Percentiles rank a stretch among this genome's conserved stretches.
Conservation (phyloP, 2,888 invertebrate species). For the Rhagium mordax region DNA sequence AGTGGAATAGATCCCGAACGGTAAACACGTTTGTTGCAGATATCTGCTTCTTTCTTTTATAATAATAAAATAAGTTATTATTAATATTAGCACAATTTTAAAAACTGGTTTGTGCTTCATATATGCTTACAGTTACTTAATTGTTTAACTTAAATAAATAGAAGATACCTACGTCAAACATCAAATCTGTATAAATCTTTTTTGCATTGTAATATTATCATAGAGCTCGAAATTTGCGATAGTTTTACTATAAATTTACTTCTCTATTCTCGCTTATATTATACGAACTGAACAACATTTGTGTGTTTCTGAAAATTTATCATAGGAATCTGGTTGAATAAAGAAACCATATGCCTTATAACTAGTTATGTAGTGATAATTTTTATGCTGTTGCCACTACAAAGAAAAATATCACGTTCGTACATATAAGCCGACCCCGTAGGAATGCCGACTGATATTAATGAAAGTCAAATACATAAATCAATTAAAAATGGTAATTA, state of each 20-base stretch:
- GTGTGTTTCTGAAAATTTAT: background rate
- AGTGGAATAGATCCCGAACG: too few relatives aligned
- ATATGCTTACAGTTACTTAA: background rate
- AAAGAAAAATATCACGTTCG: conserved; percentile 17
- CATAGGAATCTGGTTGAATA: background rate
- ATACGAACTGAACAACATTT: background rate
- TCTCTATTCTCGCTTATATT: background rate
- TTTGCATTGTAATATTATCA: background rate
- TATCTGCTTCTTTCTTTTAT: too few relatives aligned
- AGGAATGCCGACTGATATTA: conserved; percentile 39
- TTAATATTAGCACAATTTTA: too few relatives aligned
- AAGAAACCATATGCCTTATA: background rate
- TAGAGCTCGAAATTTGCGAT: background rate
- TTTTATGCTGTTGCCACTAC: background rate
- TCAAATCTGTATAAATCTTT: background rate
- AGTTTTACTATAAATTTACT: background rate
- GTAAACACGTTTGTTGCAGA: too few relatives aligned
- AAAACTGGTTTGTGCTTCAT: too few relatives aligned
- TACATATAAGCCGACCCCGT: background rate
- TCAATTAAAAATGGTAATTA: conserved; percentile 61
- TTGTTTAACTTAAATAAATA: background rate
- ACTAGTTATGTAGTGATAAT: background rate
- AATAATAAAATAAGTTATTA: too few relatives aligned
- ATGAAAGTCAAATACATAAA: conserved; percentile 52
- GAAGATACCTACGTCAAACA: background rate